Evolutionary conservation across 2,888 invertebrate species (phyloP), one percentile per base, ranked within the genome.

Genomic region (Erynnis tages): DNA sequence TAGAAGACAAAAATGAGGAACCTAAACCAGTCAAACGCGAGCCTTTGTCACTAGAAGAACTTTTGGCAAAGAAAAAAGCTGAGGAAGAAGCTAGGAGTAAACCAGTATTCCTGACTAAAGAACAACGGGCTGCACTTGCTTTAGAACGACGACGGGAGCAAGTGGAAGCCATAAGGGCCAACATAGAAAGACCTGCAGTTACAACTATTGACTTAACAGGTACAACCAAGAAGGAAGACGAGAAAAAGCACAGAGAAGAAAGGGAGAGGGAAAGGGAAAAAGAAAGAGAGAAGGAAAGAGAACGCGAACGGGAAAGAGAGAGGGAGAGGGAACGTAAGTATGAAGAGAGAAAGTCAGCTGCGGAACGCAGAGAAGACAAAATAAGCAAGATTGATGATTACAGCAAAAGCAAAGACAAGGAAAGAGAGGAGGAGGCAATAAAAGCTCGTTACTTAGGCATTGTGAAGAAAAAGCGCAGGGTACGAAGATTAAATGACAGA

Each of bases 91-190:
- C 96, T 1, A 92, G 96, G 45, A 96, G 97, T 65, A 99, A 98
- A 91, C 99, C 99, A 0, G 97, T 98, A 21, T 99, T 99, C 76
- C 87, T 99, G 27, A 96, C 97, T 0, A 99, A 98, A 90, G 98
- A 98, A 77, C 97, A 99, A 77, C 91, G 99, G 66, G 96, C 94
- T 0, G 94, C 94, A 0, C 93, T 97, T 68, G 99, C 99, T 0
- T 69, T 99, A 10, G 94, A 96, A 71, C 92, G 95, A 44, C 91
- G 99, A 0, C 96, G 97, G 69, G 95, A 97, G 73, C 95, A 98
- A 83, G 95, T 97, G 0, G 96, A 96, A 27, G 94, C 93, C 10
- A 91, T 97, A 61, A 92, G 94, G 59, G 94, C 94, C 50, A 89
- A 92, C 64, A 91, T 92, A 59, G 92, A 92, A 53, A 77, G 73